Evolutionary conservation across 2,797 vertebrate species (phyloP).

Genomic region (Lutjanus argentimaculatus): DNA sequence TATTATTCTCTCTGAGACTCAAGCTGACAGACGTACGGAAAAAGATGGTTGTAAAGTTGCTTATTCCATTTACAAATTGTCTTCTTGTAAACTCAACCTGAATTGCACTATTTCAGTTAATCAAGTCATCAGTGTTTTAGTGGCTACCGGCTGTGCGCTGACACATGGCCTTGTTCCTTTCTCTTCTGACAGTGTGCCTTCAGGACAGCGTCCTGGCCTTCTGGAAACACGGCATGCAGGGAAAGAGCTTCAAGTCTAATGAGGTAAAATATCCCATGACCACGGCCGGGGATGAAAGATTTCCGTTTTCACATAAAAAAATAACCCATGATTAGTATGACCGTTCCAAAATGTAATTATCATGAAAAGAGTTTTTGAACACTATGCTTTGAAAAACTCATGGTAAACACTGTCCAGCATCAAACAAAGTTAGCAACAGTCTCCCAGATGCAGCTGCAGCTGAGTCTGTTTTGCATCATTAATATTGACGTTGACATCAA

Average conservation of each 20-base stretch:
- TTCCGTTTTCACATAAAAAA: too few species aligned
- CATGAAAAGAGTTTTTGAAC: too few species aligned
- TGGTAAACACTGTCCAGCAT: too few species aligned
- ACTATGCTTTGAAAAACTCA: too few species aligned
- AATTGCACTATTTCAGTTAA: background rate
- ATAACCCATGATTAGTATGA: too few species aligned
- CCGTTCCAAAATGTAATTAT: too few species aligned
- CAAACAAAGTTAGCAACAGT: too few species aligned
- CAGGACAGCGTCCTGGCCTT: conserved; percentile 99
- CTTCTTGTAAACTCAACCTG: background rate
- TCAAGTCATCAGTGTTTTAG: background rate
- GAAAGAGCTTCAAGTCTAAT: conserved; percentile 98
- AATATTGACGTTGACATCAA: too few species aligned
- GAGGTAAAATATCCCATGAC: conserved; percentile 86
- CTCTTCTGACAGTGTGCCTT: conserved; percentile 92
- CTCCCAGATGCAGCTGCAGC: too few species aligned
- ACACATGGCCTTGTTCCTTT: conserved; percentile 10
- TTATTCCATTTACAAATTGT: background rate
- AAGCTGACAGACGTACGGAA: background rate
- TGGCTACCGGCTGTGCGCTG: conserved; percentile 12
- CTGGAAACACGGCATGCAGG: conserved; percentile 99
- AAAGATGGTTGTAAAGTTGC: background rate
- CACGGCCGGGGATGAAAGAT: too few species aligned
- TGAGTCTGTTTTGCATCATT: too few species aligned
- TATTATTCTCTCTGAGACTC: background rate